Conservation (phyloP, 2,797 vertebrate species). For the Luscinia luscinia region DNA sequence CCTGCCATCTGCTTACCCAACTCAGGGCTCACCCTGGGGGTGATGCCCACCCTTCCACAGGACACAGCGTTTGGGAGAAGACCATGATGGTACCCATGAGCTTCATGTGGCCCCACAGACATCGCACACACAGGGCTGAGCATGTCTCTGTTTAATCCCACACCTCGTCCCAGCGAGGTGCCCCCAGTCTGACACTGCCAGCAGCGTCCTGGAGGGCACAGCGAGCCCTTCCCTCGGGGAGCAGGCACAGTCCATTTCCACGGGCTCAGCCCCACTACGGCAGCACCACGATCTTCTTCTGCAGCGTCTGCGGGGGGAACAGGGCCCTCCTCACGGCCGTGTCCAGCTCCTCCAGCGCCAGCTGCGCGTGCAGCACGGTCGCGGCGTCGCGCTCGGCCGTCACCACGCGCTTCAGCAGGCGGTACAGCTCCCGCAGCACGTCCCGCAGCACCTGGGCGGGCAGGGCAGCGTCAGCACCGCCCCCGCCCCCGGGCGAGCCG, state of each 20-base stretch:
- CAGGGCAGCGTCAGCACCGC: neutral
- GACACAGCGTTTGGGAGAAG: rapidly evolving
- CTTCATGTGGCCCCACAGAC: rapidly evolving
- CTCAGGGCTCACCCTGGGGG: neutral
- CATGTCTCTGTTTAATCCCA: neutral
- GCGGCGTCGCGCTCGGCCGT: conserved; percentile 80
- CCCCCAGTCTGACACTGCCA: rapidly evolving
- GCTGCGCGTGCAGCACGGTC: conserved; percentile 86
- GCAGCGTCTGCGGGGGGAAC: conserved; percentile 87
- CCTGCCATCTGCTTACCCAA: rapidly evolving
- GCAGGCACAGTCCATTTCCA: neutral
- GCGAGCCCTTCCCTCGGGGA: rapidly evolving
- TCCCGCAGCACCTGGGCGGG: conserved; percentile 86
- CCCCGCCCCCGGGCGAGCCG: rapidly evolving
- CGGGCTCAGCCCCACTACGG: conserved; percentile 59
- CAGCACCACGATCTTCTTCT: conserved; percentile 93
- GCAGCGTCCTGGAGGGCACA: rapidly evolving
- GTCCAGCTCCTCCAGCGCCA: conserved; percentile 92
- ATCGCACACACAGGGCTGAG: neutral
- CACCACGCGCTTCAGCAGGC: conserved; percentile 88
- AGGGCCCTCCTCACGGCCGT: conserved; percentile 82
- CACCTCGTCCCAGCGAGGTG: neutral
- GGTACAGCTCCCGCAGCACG: conserved; percentile 91
- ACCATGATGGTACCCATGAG: rapidly evolving
- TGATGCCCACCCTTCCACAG: neutral